Base-by-base conservation (phyloP, 2,888 invertebrate species). In the Mechanitis messenoides region DNA sequence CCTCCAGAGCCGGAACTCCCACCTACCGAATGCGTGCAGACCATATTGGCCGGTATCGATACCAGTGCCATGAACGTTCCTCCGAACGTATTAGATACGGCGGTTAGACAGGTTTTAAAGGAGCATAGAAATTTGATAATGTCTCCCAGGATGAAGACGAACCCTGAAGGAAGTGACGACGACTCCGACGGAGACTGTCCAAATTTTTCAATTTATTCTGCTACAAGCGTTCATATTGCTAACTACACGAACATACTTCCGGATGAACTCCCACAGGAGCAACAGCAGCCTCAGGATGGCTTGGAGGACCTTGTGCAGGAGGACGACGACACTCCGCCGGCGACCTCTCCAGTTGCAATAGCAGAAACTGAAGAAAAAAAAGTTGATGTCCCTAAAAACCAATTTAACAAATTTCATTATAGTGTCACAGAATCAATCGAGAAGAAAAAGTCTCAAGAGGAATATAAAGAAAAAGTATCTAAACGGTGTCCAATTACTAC, bases 181-280 rank as follows among this genome's bases (percentile, higher is more conserved):
- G 86, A 84, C 57, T 91, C 91, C 28, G 93, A 92, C 60, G 94
- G 94, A 1, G 95, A 94, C 71, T 96, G 96, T 80, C 96, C 96
- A 3, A 96, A 96, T 81, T 95, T 95, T 80, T 94, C 94, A 11
- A 94, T 96, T 69, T 96, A 96, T 83, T 96, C 96, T 0, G 93
- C 94, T 7, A 93, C 95, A 72, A 95, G 95, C 64, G 94, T 95
- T 75, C 94, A 94, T 69, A 92, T 95, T 58, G 94, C 94, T 1
- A 91, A 92, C 69, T 91, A 88, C 65, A 69, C 75, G 33, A 70
- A 67, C 59, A 69, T 63, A 28, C 59, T 70, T n/a, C 63, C 65
- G 12, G 72, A 70, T 38, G 72, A 72, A 28, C 57, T 64, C 20
- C 68, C 72, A 6, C 50, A 63, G 55, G 64, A 62, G 55, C 69